These are phyloP conservation scores for Drosophila tani DNA, from an alignment of 1,140 invertebrate species.

Conservation along the genomic window DNA sequence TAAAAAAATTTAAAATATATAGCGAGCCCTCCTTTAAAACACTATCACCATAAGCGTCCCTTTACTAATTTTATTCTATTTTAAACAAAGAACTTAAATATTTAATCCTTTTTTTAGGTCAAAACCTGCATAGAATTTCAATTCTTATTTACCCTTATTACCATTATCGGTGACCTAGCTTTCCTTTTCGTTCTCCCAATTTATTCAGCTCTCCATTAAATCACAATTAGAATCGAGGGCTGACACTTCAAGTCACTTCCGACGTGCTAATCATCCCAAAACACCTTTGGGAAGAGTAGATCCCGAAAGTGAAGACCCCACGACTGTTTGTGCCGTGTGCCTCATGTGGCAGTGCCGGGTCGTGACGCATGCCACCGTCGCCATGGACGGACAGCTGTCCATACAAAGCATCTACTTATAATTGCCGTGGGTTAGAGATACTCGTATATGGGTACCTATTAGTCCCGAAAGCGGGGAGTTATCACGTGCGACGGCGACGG, in stretches of 20 bases:
- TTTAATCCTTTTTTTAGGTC: background rate
- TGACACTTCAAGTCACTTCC: slow-evolving; percentile 28
- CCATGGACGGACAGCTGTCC: slow-evolving; percentile 54
- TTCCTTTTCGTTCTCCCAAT: slow-evolving; percentile 14
- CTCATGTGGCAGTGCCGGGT: slow-evolving; percentile 34
- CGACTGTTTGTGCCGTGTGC: slow-evolving; percentile 14
- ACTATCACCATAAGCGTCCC: background rate
- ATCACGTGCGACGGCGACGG: slow-evolving; percentile 59
- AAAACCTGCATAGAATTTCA: background rate
- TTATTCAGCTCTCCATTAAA: slow-evolving; percentile 16
- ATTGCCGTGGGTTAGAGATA: slow-evolving; percentile 43
- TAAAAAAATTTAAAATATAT: background rate
- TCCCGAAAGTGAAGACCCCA: slow-evolving; percentile 5
- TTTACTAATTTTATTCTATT: background rate
- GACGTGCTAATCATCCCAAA: slow-evolving; percentile 39
- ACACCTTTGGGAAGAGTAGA: slow-evolving; percentile 9
- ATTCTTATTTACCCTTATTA: background rate
- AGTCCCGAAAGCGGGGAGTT: slow-evolving; percentile 24
- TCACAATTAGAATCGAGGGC: slow-evolving; percentile 27
- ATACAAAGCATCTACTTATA: slow-evolving; percentile 66
- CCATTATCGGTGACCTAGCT: background rate
- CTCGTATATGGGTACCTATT: slow-evolving; percentile 15
- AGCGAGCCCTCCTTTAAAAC: fast-evolving
- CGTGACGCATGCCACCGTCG: slow-evolving; percentile 58
- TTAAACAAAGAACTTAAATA: no score